Conservation (phyloP, 2,888 invertebrate species). For the Cheilosia scutellata region DNA sequence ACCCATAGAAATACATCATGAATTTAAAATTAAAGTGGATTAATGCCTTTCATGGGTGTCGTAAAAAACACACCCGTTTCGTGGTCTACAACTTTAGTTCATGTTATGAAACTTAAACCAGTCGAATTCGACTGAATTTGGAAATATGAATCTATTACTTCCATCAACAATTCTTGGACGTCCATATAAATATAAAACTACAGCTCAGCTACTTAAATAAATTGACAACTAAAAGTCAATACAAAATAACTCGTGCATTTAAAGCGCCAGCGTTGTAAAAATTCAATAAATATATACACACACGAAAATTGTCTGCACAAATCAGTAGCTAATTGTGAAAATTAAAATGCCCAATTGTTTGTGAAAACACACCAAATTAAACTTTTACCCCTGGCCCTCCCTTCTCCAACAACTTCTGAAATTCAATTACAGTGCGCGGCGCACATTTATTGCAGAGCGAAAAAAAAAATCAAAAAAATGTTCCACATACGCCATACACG, state of each 20-base stretch:
- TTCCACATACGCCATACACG: constrained; percentile 60
- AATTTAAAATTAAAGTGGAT: not conserved
- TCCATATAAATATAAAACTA: too few relatives aligned
- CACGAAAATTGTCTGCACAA: not conserved
- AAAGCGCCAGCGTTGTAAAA: too few relatives aligned
- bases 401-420: constrained; percentile 3
- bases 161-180: too few relatives aligned
- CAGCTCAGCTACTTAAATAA: too few relatives aligned
- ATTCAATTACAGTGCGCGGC: constrained; percentile 44
- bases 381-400: not conserved
- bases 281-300: too few relatives aligned
- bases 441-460: constrained; percentile 7
- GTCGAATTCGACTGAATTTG: too few relatives aligned
- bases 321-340: constrained; percentile 11
- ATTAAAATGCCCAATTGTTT: constrained; percentile 33
- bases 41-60: not conserved
- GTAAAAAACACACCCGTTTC: not conserved
- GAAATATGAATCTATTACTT: too few relatives aligned
- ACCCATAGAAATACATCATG: constrained; percentile 1
- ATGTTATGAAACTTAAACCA: too few relatives aligned
- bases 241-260: too few relatives aligned
- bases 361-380: constrained; percentile 29
- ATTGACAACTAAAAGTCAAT: too few relatives aligned
- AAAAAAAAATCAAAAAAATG: constrained; percentile 19
- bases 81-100: too few relatives aligned